Percentiles rank a stretch among this genome's conserved stretches.
Evolutionary conservation across 2,797 vertebrate genomes (phyloP).

Genomic region (Onychomys torridus): DNA sequence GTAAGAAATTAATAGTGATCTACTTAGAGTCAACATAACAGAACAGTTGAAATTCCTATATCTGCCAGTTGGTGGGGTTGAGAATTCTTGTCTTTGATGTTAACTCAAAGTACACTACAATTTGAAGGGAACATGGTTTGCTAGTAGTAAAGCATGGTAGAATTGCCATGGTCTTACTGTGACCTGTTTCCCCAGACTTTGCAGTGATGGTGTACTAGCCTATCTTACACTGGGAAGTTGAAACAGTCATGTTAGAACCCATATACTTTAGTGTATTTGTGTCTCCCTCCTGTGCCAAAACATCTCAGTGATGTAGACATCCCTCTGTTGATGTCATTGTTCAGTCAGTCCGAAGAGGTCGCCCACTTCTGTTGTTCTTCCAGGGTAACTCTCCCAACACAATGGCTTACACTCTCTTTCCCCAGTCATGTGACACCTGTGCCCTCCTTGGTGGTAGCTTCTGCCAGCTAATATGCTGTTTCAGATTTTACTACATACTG

Average conservation of each 20-base stretch:
- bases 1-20: constrained; percentile 73
- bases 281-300: not conserved
- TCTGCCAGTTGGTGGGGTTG: constrained; percentile 81
- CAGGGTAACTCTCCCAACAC: not conserved
- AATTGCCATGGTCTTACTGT: not conserved
- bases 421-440: not conserved
- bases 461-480: not conserved
- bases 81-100: constrained; percentile 66
- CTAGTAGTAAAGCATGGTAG: constrained; percentile 3
- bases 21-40: not conserved
- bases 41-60: constrained; percentile 70
- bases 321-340: not conserved
- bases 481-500: not conserved
- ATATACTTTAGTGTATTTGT: not conserved
- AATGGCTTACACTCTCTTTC: not conserved
- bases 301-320: not conserved
- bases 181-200: constrained; percentile 20
- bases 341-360: not conserved
- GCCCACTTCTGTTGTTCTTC: not conserved
- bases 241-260: not conserved
- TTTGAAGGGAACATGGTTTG: constrained; percentile 1
- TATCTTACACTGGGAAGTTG: not conserved
- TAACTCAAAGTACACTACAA: constrained; percentile 44
- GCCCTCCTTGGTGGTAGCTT: not conserved
- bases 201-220: not conserved